Conservation (phyloP, 2,797 vertebrate genomes). For the Hybognathus amarus region DNA sequence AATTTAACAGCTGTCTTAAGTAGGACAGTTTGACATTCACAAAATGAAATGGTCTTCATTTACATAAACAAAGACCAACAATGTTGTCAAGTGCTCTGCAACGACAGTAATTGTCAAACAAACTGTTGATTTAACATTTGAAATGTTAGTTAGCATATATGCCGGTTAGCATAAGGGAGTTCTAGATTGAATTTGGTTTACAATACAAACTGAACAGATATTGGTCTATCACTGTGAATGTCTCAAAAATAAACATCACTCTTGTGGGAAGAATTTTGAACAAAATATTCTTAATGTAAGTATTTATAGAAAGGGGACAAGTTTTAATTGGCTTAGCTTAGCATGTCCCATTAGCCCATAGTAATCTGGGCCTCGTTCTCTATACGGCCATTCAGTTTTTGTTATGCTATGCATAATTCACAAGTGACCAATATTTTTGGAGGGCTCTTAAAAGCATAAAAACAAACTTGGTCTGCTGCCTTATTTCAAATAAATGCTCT, state of each 20-base stretch:
- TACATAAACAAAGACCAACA: not conserved
- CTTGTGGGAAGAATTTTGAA: not conserved
- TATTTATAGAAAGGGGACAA: not conserved
- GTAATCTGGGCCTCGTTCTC: not conserved
- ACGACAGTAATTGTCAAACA: not conserved
- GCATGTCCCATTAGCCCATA: not conserved
- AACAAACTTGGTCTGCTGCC: not conserved
- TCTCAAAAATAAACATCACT: not conserved
- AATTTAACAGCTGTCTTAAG: conserved; percentile 2
- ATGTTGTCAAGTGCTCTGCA: not conserved
- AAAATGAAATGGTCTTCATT: not conserved
- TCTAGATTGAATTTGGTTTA: not conserved
- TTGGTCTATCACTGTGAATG: not conserved
- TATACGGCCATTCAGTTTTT: not conserved
- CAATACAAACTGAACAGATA: conserved; percentile 17
- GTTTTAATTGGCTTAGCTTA: not conserved
- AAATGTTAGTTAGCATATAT: not conserved
- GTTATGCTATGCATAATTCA: not conserved
- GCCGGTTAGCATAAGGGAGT: not conserved
- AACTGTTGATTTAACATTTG: not conserved
- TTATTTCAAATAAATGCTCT: not conserved
- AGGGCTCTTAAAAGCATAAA: not conserved
- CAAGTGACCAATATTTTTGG: not conserved
- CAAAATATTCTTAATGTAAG: not conserved
- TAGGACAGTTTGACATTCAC: not conserved